These are phyloP conservation scores for Dendroctonus ponderosae DNA, from an alignment of 1,140 invertebrate genomes.

Conservation along the genomic window DNA sequence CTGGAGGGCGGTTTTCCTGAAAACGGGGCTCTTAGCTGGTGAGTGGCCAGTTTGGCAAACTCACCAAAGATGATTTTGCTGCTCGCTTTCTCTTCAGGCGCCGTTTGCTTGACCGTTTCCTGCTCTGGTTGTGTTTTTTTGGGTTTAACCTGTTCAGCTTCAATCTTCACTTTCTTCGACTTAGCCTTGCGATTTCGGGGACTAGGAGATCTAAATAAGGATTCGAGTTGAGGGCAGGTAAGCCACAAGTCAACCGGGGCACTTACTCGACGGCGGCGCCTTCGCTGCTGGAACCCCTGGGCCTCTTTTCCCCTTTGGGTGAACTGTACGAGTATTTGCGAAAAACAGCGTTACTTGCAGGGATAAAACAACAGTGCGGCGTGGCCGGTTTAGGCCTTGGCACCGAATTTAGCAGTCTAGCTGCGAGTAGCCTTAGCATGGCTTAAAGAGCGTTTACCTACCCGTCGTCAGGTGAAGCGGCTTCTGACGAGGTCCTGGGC, in stretches of 20 bases:
- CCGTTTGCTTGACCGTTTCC: constrained; percentile 21
- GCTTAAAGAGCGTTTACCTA: constrained; percentile 29
- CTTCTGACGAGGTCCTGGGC: constrained; percentile 22
- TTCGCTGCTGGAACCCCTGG: constrained; percentile 35
- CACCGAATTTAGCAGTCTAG: background rate
- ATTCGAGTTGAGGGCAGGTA: background rate
- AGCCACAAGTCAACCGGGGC: background rate
- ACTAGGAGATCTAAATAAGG: constrained; percentile 4
- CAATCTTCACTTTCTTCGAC: constrained; percentile 12
- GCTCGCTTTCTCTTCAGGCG: constrained; percentile 4
- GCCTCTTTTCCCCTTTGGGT: constrained; percentile 25
- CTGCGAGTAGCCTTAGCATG: constrained; percentile 30
- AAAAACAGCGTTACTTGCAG: constrained; percentile 17
- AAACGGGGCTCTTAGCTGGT: background rate
- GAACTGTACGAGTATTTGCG: constrained; percentile 28
- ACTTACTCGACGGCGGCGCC: constrained; percentile 11
- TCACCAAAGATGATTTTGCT: constrained; percentile 18
- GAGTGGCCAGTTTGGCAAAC: background rate
- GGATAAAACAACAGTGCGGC: constrained; percentile 7
- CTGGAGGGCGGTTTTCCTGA: constrained; percentile 4
- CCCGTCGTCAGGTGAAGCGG: constrained; percentile 23
- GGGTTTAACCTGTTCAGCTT: background rate
- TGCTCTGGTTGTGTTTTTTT: constrained; percentile 3
- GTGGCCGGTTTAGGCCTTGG: background rate
- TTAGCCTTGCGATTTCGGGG: constrained; percentile 2